These are phyloP conservation scores for Epinephelus lanceolatus DNA, from an alignment of 2,113 vertebrate species.

Conservation along the genomic window DNA sequence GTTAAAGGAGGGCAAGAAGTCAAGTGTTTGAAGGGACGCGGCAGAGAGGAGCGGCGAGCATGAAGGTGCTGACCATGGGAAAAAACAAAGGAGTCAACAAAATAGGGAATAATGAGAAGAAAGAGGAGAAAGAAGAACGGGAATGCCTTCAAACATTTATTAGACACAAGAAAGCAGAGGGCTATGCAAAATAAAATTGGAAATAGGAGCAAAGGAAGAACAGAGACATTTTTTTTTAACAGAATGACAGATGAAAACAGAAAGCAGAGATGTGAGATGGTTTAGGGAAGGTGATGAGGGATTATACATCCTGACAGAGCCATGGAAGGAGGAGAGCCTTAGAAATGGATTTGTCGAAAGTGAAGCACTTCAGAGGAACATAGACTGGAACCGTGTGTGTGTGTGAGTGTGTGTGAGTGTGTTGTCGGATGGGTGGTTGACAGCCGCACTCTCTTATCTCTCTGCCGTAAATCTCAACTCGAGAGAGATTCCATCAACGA, in stretches of 20 bases:
- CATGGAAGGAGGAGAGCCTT: slow-evolving; percentile 44
- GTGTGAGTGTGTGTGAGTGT: slow-evolving; percentile 14
- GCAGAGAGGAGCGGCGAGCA: slow-evolving; percentile 2
- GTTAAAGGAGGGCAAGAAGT: slow-evolving; percentile 47
- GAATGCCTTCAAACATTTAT: slow-evolving; percentile 3
- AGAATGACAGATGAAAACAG: slow-evolving; percentile 55
- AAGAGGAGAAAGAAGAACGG: not conserved
- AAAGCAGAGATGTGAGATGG: slow-evolving; percentile 53
- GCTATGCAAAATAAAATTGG: slow-evolving; percentile 15
- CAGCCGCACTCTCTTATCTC: slow-evolving; percentile 62
- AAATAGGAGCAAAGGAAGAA: slow-evolving; percentile 3
- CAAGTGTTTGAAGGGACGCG: slow-evolving; percentile 28
- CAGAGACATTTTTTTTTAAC: slow-evolving; percentile 10
- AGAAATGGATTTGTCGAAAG: slow-evolving; percentile 65
- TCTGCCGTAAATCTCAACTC: slow-evolving; percentile 54
- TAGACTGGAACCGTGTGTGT: slow-evolving; percentile 21
- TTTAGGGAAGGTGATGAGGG: slow-evolving; percentile 66
- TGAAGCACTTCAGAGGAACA: slow-evolving; percentile 53
- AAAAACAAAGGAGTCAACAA: slow-evolving; percentile 26
- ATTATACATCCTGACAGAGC: slow-evolving; percentile 66
- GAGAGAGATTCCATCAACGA: slow-evolving; percentile 57
- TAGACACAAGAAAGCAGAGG: not conserved
- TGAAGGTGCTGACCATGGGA: slow-evolving; percentile 35
- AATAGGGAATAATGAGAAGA: not conserved
- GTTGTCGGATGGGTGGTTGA: slow-evolving; percentile 45